Evolutionary conservation across 1,140 invertebrate species (phyloP).

Genomic region (Aphis craccivora): DNA sequence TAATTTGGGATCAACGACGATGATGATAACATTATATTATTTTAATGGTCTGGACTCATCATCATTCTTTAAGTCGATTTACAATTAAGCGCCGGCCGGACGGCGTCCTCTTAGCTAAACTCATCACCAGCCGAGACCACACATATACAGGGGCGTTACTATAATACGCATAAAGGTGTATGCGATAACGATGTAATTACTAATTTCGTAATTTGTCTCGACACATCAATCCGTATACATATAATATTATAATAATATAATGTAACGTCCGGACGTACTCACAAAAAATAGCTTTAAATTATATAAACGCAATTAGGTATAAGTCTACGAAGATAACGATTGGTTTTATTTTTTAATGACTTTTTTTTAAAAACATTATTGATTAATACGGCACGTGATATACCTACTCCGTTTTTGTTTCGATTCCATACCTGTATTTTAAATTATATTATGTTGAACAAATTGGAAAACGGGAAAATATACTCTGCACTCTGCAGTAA

Average conservation of each 20-base stretch:
- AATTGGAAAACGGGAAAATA: neutral
- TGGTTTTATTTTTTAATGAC: neutral
- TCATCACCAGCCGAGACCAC: neutral
- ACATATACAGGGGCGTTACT: neutral
- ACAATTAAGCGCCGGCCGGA: neutral
- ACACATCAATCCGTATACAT: neutral
- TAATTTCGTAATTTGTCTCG: neutral
- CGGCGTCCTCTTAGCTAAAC: neutral
- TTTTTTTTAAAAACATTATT: neutral
- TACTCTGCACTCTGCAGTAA: too few relatives aligned
- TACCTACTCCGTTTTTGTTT: neutral
- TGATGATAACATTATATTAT: neutral
- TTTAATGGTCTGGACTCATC: neutral
- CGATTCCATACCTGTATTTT: neutral
- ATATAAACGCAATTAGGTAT: too few relatives aligned
- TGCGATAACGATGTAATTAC: neutral
- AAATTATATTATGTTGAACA: too few relatives aligned
- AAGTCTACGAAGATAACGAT: neutral
- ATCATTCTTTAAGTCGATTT: neutral
- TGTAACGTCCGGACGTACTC: neutral
- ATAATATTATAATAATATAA: neutral
- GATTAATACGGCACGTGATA: neutral
- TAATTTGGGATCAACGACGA: neutral
- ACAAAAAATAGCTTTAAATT: neutral
- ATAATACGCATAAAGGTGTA: constrained; percentile 1